Evolutionary conservation across 2,113 vertebrate species (phyloP), one percentile per base, ranked within the genome.

Genomic region (Larimichthys polyactis): DNA sequence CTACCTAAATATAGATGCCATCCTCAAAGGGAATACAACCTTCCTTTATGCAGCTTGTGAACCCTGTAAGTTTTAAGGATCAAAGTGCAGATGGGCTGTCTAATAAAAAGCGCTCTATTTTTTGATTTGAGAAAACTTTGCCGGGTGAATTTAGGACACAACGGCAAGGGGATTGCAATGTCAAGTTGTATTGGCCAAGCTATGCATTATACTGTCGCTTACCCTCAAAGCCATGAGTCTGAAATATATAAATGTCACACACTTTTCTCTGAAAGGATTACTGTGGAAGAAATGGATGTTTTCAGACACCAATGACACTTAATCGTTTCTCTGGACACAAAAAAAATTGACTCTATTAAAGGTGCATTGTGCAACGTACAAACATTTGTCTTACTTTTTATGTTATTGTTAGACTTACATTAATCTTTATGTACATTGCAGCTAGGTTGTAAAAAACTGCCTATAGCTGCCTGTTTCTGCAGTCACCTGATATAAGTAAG

Each of bases 171-270:
- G 91, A 91, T 87, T 91, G 85, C 88, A 87, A 90, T 89, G 90
- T 93, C 90, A 89, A 87, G 79, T 78, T 67, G 82, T 57, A 79
- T 90, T 79, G 84, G 86, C 86, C 82, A 79, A 80, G 82, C 84
- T 81, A 90, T 90, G 76, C 57, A 80, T 94, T 92, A 85, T 75
- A 82, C 76, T 87, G 83, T 81, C 80, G n/a, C 64, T 84, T 88
- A 79, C 63, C 71, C 63, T 85, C 89, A 86, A 83, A 90, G 90
- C 86, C 3, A 22, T 43, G 67, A 82, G 82, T 89, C 73, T 90
- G 82, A 92, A 92, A 91, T 86, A 87, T 83, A 90, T 84, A 91
- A 89, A 93, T 86, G 90, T 82, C 91, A 87, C 75, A 79, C 70
- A 68, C 64, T 90, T 89, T 85, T 88, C 79, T 83, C 60, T 81